Evolutionary conservation across 2,888 invertebrate species (phyloP).

Genomic region (Invenusta paracnida): DNA sequence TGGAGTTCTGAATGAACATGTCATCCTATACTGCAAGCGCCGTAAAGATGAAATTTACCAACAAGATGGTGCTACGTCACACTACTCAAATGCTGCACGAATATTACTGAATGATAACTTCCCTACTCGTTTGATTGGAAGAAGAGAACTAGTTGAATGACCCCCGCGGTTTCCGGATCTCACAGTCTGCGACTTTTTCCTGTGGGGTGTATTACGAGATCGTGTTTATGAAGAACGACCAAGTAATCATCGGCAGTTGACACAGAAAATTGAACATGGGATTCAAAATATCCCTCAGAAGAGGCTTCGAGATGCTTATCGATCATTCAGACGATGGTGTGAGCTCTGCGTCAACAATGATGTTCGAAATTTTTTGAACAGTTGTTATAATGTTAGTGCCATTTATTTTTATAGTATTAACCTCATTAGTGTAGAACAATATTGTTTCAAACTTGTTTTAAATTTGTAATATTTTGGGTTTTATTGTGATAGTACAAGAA

Average conservation of each 20-base stretch:
- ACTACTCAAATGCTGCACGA: too few species aligned
- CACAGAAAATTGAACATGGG: neutral
- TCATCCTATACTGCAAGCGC: neutral
- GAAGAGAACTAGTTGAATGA: too few species aligned
- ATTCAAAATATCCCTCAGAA: neutral
- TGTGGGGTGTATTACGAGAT: neutral
- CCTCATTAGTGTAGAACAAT: too few species aligned
- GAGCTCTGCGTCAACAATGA: neutral
- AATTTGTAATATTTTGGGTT: neutral
- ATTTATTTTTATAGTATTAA: neutral
- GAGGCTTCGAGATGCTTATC: neutral
- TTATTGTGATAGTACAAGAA: neutral
- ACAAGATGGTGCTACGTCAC: too few species aligned
- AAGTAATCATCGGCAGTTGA: neutral
- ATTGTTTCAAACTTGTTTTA: neutral
- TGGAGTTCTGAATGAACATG: neutral
- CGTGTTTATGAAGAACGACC: neutral
- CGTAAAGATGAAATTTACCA: neutral
- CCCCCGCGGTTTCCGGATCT: neutral
- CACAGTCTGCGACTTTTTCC: neutral
- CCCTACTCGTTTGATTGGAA: too few species aligned
- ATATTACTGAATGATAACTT: too few species aligned
- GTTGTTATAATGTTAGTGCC: neutral
- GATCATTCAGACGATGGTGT: neutral
- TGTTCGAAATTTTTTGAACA: neutral